Conservation (phyloP, 2,797 vertebrate species). For the Labeo calbasu region DNA sequence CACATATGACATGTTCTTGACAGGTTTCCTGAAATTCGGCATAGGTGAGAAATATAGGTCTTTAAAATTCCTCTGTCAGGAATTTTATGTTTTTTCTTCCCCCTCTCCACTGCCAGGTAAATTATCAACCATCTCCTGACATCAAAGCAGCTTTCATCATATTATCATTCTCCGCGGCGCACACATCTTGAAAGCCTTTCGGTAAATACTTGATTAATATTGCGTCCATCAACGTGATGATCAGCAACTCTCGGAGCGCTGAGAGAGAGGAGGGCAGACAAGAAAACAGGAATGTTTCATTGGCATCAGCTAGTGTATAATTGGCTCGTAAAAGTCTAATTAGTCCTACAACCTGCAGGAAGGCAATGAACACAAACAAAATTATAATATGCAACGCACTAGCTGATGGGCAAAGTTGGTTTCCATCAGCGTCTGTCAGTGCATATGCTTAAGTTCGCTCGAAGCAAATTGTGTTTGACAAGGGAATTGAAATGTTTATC, state of each 20-base stretch:
- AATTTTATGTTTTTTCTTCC: not conserved
- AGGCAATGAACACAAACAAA: conserved; percentile 69
- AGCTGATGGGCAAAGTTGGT: conserved; percentile 67
- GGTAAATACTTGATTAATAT: conserved; percentile 37
- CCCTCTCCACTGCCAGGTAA: conserved; percentile 24
- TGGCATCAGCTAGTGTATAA: conserved; percentile 59
- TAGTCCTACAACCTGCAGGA: conserved; percentile 68
- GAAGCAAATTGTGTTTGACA: conserved; percentile 39
- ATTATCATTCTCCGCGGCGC: conserved; percentile 28
- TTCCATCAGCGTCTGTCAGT: conserved; percentile 68
- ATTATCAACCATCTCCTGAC: conserved; percentile 16
- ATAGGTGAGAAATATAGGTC: not conserved
- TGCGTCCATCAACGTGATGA: conserved; percentile 38
- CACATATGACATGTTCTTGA: not conserved
- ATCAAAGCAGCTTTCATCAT: conserved; percentile 38
- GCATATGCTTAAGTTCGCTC: conserved; percentile 24
- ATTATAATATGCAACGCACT: conserved; percentile 72
- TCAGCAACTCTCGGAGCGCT: not conserved
- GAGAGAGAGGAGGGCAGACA: conserved; percentile 12
- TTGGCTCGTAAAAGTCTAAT: conserved; percentile 70
- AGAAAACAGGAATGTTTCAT: conserved; percentile 50
- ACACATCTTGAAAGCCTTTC: conserved; percentile 24
- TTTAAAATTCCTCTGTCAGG: conserved; percentile 7
- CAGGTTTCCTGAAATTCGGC: not conserved
- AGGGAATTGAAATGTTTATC: not conserved